phyloP scores from a whole-genome alignment of 2,113 vertebrate genomes.

The Pseudorhombus dupliciocellatus region DNA sequence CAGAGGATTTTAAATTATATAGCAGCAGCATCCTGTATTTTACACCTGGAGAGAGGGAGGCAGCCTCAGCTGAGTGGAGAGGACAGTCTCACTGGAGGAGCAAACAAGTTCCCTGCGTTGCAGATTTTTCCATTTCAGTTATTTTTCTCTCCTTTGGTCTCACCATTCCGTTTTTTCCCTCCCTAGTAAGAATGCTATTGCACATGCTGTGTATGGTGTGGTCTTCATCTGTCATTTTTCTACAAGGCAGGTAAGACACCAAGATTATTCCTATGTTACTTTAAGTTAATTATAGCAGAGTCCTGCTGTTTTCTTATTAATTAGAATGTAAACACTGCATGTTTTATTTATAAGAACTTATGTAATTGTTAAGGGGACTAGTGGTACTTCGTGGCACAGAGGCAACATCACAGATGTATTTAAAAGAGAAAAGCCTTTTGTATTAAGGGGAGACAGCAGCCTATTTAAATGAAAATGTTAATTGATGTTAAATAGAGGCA shows the following conservation, averaged over 20 bases:
- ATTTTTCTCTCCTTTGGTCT: conserved; percentile 2
- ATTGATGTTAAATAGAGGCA: background rate
- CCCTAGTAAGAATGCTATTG: conserved; percentile 66
- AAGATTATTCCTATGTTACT: background rate
- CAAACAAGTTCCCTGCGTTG: conserved; percentile 55
- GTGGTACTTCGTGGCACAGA: background rate
- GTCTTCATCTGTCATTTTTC: conserved; percentile 63
- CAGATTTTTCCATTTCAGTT: conserved; percentile 5
- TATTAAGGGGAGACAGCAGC: conserved; percentile 14
- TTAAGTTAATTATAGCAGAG: background rate
- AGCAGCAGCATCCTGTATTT: conserved; percentile 71
- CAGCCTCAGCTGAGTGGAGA: conserved; percentile 52
- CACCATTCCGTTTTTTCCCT: conserved; percentile 1
- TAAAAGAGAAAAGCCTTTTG: background rate
- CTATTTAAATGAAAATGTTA: background rate
- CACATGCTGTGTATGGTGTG: conserved; percentile 60
- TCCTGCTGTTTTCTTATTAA: background rate
- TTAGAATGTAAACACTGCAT: background rate
- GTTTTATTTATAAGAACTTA: conserved; percentile 3
- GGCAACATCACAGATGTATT: background rate
- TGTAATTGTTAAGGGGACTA: background rate
- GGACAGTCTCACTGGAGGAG: conserved; percentile 36
- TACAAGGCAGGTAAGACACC: conserved; percentile 75
- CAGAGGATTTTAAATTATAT: conserved; percentile 70
- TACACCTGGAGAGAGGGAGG: conserved; percentile 64